Base-by-base conservation (phyloP, 2,888 invertebrate genomes). In the Drosophila monieri region DNA sequence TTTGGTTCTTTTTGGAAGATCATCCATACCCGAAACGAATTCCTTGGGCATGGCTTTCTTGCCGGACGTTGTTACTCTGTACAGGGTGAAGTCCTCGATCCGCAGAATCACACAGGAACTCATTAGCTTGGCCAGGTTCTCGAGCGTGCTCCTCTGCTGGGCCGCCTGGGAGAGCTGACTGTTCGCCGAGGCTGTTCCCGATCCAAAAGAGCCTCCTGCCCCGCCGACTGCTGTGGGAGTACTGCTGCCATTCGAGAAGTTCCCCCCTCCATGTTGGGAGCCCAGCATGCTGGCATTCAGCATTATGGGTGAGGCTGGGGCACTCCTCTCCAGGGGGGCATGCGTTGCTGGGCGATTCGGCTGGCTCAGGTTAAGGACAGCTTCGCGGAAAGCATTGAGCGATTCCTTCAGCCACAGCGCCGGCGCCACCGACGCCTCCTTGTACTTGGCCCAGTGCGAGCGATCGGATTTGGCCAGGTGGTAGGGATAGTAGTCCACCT, bases 401-500 rank as follows among this genome's bases (percentile, higher is more conserved):
- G 98, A 95, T 89, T 97, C 96, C 61, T 96, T 95, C 32, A 98
- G 93, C 98, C 98, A 98, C 74, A 96, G 94, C 25, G 94, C 95
- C 85, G 95, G 97, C 1, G 96, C 95, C 0, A 95, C 95, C 5
- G 95, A 94, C 51, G 95, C 94, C 91, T 98, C 97, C 88, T 94
- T 93, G 86, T 95, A 96, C 74, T 95, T 95, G 39, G 97, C 94
- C 99, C 99, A 99, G 90, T 97, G 96, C 76, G 95, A 94, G 64
- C 98, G 93, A 90, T 97, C 96, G 32, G 96, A 95, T 85, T 96
- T 94, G 30, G 98, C 98, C 88, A 97, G 94, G 92, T 99, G 98
- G 92, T 98, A 99, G 0, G 99, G 99, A 93, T 99, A 99, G 89
- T 97, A 96, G 91, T 99, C 99, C 1, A 98, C 93, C 92, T 96